Conservation (phyloP, 2,797 vertebrate species). For the Hoplostethus atlanticus region DNA sequence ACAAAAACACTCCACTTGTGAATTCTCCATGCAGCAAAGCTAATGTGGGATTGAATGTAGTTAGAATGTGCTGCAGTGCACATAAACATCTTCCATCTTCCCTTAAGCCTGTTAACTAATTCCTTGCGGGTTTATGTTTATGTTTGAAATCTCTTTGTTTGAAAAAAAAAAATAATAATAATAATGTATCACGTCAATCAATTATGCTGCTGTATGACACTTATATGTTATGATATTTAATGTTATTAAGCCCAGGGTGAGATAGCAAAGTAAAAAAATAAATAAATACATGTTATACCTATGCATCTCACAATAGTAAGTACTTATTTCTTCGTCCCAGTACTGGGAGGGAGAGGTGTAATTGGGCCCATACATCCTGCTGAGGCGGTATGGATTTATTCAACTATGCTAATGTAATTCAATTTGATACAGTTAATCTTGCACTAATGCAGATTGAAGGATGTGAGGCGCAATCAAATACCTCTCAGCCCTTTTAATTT, state of each 20-base stretch:
- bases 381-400: constrained; percentile 84
- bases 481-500: constrained; percentile 85
- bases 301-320: no score
- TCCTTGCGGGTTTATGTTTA: constrained; percentile 18
- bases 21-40: constrained; percentile 1
- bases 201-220: constrained; percentile 29
- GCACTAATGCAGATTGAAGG: constrained; percentile 87
- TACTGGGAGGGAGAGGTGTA: constrained; percentile 74
- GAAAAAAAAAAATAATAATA: background rate
- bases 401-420: constrained; percentile 89
- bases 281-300: no score
- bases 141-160: constrained; percentile 39
- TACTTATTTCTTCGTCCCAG: constrained; percentile 70
- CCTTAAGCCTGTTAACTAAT: background rate
- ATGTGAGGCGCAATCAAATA: constrained; percentile 87
- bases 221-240: constrained; percentile 31
- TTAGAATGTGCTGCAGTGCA: no score
- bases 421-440: constrained; percentile 89
- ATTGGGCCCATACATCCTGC: constrained; percentile 81
- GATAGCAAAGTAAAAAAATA: background rate
- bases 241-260: constrained; percentile 50
- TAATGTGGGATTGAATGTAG: background rate
- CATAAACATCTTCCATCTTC: constrained; percentile 8
- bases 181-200: constrained; percentile 9
- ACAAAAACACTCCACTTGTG: background rate